phyloP scores from a whole-genome alignment of 2,113 vertebrate species.

The human region GRCh38 chrX:57574501-57575000 shows the following conservation, averaged over 20 bases:
- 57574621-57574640: neutral
- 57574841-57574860: neutral
- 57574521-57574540: neutral
- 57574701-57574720: neutral
- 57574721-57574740: neutral
- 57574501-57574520: neutral
- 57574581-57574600: neutral
- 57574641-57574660: neutral
- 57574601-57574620: neutral
- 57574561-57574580: neutral
- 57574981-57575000: neutral
- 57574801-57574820: neutral
- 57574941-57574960: neutral
- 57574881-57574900: neutral
- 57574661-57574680: neutral
- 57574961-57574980: neutral
- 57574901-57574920: neutral
- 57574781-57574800: no score
- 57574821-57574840: neutral
- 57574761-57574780: neutral
- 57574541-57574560: neutral
- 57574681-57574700: neutral
- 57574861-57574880: neutral
- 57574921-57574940: neutral
- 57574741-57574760: neutral